Conservation (phyloP, 2,113 vertebrate species). For the Alosa alosa region DNA sequence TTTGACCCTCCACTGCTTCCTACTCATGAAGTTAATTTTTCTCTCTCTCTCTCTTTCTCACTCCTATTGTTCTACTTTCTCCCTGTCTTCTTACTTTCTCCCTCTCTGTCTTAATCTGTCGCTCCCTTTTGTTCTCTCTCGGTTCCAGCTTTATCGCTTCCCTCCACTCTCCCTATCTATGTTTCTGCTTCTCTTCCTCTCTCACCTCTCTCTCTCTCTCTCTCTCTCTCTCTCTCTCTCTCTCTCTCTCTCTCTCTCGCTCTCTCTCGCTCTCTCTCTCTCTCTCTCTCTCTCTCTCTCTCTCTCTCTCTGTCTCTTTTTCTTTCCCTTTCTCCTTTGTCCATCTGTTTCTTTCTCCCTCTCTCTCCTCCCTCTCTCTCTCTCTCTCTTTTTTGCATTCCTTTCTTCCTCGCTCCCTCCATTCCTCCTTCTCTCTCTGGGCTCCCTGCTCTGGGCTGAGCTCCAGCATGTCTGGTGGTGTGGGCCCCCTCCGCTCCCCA, state of each 20-base stretch:
- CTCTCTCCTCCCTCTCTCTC: not conserved
- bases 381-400: not conserved
- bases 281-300: no score
- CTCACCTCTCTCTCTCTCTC: not conserved
- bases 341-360: not conserved
- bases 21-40: not conserved
- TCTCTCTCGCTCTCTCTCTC: no score
- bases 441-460: constrained; percentile 27
- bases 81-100: constrained; percentile 8
- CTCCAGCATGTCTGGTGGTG: constrained; percentile 22
- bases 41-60: not conserved
- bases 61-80: constrained; percentile 16
- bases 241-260: no score
- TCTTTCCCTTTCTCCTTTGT: not conserved
- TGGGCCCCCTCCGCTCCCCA: constrained; percentile 17
- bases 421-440: constrained; percentile 16
- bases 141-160: not conserved
- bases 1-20: not conserved
- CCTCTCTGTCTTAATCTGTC: not conserved
- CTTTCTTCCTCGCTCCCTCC: not conserved
- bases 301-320: no score
- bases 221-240: not conserved
- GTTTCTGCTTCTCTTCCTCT: not conserved
- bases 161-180: constrained; percentile 24
- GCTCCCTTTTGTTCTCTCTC: not conserved